Evolutionary conservation across 2,888 invertebrate species (phyloP).

Genomic region (Urechis unicinctus): DNA sequence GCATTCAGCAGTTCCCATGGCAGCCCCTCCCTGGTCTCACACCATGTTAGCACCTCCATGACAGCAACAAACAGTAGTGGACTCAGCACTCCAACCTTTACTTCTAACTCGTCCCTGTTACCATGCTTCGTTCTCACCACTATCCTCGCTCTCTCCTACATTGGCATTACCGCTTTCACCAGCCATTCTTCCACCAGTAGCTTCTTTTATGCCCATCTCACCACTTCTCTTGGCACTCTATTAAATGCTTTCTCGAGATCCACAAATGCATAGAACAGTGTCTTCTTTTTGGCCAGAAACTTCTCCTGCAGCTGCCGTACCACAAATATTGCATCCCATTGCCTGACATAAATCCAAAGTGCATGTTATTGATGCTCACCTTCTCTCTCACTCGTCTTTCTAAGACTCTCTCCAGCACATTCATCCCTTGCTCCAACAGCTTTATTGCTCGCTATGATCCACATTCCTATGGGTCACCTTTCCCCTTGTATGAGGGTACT

Average conservation of each 20-base stretch:
- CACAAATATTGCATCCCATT: conserved; percentile 4
- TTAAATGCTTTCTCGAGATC: conserved; percentile 6
- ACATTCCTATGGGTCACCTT: conserved; percentile 2
- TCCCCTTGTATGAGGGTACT: conserved; percentile 5
- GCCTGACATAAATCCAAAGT: conserved; percentile 3
- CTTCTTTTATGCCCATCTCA: not conserved
- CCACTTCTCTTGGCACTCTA: conserved; percentile 1
- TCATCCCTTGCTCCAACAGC: conserved; percentile 2
- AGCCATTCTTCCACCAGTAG: not conserved
- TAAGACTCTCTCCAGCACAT: conserved; percentile 1
- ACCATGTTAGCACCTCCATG: not conserved
- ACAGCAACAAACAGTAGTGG: not conserved
- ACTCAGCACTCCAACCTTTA: not conserved
- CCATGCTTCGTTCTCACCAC: not conserved
- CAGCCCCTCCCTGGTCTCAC: not conserved
- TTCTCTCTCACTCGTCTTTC: conserved; percentile 1
- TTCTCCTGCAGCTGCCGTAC: conserved; percentile 2
- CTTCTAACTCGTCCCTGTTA: not conserved
- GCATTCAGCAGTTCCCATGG: conserved; percentile 1
- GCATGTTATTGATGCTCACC: conserved; percentile 1
- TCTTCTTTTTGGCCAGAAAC: conserved; percentile 1
- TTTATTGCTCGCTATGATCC: conserved; percentile 3
- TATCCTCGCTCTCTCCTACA: not conserved
- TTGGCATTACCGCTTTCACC: not conserved
- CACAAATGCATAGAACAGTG: conserved; percentile 1